Conservation (phyloP, 2,113 vertebrate genomes). For the Seriola rivoliana region DNA sequence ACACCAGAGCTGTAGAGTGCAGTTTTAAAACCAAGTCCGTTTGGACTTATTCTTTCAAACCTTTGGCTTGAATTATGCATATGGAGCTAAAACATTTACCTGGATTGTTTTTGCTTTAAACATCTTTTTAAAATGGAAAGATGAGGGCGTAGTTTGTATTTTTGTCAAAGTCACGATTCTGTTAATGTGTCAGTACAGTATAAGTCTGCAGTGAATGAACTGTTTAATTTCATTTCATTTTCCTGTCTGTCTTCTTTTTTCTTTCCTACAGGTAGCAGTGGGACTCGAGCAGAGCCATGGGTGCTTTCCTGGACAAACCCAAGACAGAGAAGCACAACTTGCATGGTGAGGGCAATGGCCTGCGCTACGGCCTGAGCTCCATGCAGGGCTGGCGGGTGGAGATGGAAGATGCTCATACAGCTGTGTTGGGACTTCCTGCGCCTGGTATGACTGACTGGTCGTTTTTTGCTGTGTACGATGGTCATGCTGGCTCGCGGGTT, state of each 20-base stretch:
- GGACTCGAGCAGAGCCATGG: slow-evolving; percentile 89
- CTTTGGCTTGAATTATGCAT: no score
- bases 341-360: slow-evolving; percentile 93
- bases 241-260: slow-evolving; percentile 27
- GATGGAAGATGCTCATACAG: slow-evolving; percentile 99
- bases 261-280: slow-evolving; percentile 80
- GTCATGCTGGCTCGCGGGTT: slow-evolving; percentile 97
- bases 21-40: no score
- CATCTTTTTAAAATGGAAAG: no score
- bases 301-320: slow-evolving; percentile 99
- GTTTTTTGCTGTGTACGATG: slow-evolving; percentile 98
- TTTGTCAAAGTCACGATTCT: neutral
- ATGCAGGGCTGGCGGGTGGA: slow-evolving; percentile 99
- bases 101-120: no score
- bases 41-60: no score
- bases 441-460: slow-evolving; percentile 96
- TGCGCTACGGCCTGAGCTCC: slow-evolving; percentile 96
- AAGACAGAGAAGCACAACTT: slow-evolving; percentile 98
- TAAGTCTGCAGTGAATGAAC: neutral
- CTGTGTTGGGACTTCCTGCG: slow-evolving; percentile 91
- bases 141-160: neutral
- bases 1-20: no score
- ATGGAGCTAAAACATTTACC: no score
- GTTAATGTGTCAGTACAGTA: neutral
- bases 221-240: neutral